These are phyloP conservation scores for Delichon dasypus DNA, from an alignment of 2,797 vertebrate genomes.

Conservation along the genomic window DNA sequence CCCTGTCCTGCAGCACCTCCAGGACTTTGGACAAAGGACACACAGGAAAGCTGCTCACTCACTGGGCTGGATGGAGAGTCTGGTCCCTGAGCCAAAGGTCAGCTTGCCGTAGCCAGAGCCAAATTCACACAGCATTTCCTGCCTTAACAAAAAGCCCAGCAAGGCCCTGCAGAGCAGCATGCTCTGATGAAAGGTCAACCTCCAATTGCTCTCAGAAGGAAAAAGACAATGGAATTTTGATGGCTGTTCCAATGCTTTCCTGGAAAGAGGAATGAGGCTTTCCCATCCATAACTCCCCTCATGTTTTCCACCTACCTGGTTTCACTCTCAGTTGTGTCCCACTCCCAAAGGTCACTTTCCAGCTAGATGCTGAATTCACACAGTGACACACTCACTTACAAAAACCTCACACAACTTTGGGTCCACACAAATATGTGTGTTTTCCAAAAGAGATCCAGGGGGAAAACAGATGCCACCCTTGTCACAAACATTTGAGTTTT, in stretches of 20 bases:
- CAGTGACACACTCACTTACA: not conserved
- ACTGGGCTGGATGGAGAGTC: not conserved
- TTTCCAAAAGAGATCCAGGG: not conserved
- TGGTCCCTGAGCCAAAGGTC: not conserved
- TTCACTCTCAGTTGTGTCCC: not conserved
- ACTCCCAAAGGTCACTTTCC: not conserved
- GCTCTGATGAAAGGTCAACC: not conserved
- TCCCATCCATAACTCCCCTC: not conserved
- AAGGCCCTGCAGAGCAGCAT: not conserved
- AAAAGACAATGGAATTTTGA: not conserved
- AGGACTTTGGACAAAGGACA: not conserved
- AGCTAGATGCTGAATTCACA: not conserved
- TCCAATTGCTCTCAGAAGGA: not conserved
- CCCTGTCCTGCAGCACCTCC: not conserved
- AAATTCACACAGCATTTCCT: not conserved
- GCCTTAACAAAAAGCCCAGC: not conserved
- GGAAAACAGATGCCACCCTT: not conserved
- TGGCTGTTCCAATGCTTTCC: not conserved
- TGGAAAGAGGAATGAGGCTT: not conserved
- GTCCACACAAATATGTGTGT: not conserved
- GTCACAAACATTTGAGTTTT: not conserved
- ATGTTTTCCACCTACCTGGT: not conserved
- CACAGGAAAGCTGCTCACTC: not conserved
- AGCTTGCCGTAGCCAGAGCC: fast-evolving
- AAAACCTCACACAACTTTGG: not conserved